Base-by-base conservation (phyloP, 2,797 vertebrate species). In the Peromyscus melanophrys region DNA sequence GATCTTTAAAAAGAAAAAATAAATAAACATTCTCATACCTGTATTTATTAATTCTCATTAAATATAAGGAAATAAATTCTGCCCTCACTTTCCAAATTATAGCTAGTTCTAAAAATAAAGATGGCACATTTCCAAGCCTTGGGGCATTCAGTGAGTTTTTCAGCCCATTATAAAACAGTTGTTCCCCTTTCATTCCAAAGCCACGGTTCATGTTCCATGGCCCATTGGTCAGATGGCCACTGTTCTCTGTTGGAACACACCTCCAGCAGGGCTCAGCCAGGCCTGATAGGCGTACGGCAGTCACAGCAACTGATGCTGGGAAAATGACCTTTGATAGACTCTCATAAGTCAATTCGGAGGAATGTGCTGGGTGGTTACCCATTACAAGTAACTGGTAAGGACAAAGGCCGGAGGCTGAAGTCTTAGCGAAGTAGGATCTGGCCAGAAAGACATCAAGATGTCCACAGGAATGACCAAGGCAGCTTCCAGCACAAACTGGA, bases 111-210 rank as follows among this genome's bases (percentile, higher is more conserved):
- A 69, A 91, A 90, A 75, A 73, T 73, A 94, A 16, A 12, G 34
- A 85, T 29, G 49, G 65, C 34, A 57, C 16, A 49, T 69, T 80
- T 75, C 65, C n/a, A 61, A 13, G 46, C 43, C 29, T 73, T 59
- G n/a, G 75, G 90, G 73, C 34, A 76, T 55, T 84, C 11, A 14
- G n/a, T 73, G 61, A 84, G 57, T 23, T 90, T 92, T 89, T 52
- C 46, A 69, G 78, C 61, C 75, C 40, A n/a, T 34, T 57, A 78
- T 55, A 89, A 71, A 90, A 90, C n/a, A 85, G 61, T 25, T 93
- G 67, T 77, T 95, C 52, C 90, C 43, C 93, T 94, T 96, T 92
- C 40, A 37, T 78, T 96, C 87, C 95, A 84, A 61, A 90, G 83
- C 78, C 19, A 13, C 4, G 91, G 90, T 57, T 71, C 90, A 37